phyloP scores from a whole-genome alignment of 1,140 invertebrate genomes.

The Leptinotarsa undecemlineata region DNA sequence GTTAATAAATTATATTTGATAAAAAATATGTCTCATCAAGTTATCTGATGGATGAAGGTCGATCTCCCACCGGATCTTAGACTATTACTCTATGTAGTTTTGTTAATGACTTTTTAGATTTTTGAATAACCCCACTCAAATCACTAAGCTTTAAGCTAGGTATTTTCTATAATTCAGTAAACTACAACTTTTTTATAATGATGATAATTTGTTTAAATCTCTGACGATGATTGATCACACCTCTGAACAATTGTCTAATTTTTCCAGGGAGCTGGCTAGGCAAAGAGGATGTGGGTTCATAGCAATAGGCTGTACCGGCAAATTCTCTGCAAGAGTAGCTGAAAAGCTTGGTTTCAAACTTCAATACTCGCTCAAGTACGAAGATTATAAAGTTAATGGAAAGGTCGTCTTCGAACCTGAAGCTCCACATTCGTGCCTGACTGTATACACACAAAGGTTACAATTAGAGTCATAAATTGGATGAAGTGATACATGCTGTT shows the following conservation, averaged over 20 bases:
- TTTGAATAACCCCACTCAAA: too few species aligned
- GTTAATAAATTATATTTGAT: too few species aligned
- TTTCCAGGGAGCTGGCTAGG: slow-evolving; percentile 1
- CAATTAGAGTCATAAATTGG: not conserved
- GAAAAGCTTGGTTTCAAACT: slow-evolving; percentile 1
- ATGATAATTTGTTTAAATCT: too few species aligned
- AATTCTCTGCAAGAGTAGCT: slow-evolving; percentile 9
- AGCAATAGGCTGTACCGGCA: not conserved
- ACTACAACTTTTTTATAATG: too few species aligned
- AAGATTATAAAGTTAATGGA: slow-evolving; percentile 10
- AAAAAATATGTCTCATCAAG: too few species aligned
- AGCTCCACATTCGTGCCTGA: not conserved
- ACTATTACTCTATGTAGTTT: too few species aligned
- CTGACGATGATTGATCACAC: too few species aligned
- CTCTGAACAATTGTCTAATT: not conserved
- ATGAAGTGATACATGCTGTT: not conserved
- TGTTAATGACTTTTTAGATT: too few species aligned
- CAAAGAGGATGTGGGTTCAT: slow-evolving; percentile 10
- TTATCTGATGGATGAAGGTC: too few species aligned
- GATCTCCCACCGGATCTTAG: too few species aligned
- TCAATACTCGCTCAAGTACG: slow-evolving; percentile 7
- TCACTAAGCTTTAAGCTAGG: too few species aligned
- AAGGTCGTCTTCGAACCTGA: slow-evolving; percentile 12
- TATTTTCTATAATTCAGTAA: too few species aligned
- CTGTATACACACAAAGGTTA: not conserved